A percentile compares a stretch with the other conserved stretches of the same genome.
Conservation (phyloP, 2,797 vertebrate genomes). For the Periophthalmus magnuspinnatus region DNA sequence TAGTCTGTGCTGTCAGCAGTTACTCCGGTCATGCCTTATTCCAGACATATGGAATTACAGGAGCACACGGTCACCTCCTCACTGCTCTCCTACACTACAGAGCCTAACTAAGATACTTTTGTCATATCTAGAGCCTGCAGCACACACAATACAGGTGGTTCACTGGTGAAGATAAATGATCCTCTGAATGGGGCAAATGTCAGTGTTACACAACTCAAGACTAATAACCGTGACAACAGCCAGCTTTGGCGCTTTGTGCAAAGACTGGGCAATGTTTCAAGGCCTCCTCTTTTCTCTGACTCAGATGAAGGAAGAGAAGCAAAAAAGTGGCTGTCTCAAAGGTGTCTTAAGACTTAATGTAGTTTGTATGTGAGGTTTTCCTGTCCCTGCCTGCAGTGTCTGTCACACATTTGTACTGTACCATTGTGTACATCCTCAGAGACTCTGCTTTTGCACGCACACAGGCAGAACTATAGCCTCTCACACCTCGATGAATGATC, state of each 20-base stretch:
- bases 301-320: constrained; percentile 42
- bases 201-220: constrained; percentile 63
- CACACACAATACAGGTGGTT: constrained; percentile 58
- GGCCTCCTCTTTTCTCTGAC: constrained; percentile 63
- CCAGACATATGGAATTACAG: constrained; percentile 35
- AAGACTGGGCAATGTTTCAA: constrained; percentile 62
- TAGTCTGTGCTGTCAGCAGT: constrained; percentile 48
- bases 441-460: constrained; percentile 7
- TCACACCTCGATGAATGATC: constrained; percentile 19
- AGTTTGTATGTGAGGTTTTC: constrained; percentile 35
- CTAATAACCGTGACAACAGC: constrained; percentile 55
- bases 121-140: constrained; percentile 41
- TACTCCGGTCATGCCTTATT: constrained; percentile 27
- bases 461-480: neutral
- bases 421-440: neutral
- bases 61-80: constrained; percentile 8
- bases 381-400: constrained; percentile 12
- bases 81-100: constrained; percentile 24
- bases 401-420: neutral
- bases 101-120: constrained; percentile 41
- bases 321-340: constrained; percentile 46
- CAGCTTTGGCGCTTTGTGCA: constrained; percentile 51
- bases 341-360: constrained; percentile 36
- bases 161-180: constrained; percentile 57
- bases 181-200: constrained; percentile 58